phyloP scores from a whole-genome alignment of 1,140 invertebrate genomes.

The Pogonomyrmex californicus region DNA sequence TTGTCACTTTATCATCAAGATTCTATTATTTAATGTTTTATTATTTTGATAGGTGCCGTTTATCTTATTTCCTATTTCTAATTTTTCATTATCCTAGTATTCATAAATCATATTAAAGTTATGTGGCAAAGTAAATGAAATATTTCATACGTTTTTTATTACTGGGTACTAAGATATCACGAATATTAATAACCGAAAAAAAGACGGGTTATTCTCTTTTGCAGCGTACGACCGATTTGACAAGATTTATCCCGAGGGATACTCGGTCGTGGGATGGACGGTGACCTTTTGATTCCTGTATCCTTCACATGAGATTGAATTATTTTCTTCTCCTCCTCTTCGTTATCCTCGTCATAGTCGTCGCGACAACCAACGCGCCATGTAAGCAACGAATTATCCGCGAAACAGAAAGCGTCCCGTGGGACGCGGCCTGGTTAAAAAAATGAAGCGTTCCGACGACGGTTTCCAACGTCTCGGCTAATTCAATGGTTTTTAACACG shows the following conservation, averaged over 20 bases:
- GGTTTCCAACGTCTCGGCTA: slow-evolving; percentile 34
- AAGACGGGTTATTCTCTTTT: neutral
- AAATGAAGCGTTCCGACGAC: slow-evolving; percentile 39
- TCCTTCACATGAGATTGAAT: slow-evolving; percentile 63
- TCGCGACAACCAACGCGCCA: slow-evolving; percentile 14
- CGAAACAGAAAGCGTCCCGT: slow-evolving; percentile 44
- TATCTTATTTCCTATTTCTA: neutral
- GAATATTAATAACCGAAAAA: neutral
- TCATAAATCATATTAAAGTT: neutral
- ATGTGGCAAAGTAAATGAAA: neutral
- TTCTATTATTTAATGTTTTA: neutral
- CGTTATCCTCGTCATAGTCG: neutral
- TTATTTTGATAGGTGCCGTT: neutral
- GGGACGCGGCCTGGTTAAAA: slow-evolving; percentile 14
- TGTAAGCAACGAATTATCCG: slow-evolving; percentile 66
- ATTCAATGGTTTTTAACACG: slow-evolving; percentile 57
- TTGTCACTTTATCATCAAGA: neutral
- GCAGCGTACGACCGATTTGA: slow-evolving; percentile 46
- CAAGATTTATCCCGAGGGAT: slow-evolving; percentile 59
- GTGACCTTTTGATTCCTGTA: slow-evolving; percentile 57
- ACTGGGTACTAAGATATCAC: too few relatives aligned
- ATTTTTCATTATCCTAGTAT: neutral
- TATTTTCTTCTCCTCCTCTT: slow-evolving; percentile 48
- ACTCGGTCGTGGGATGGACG: neutral
- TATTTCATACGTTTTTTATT: neutral